These are phyloP conservation scores for Dicentrarchus labrax DNA, from an alignment of 2,113 vertebrate genomes.

Conservation along the genomic window DNA sequence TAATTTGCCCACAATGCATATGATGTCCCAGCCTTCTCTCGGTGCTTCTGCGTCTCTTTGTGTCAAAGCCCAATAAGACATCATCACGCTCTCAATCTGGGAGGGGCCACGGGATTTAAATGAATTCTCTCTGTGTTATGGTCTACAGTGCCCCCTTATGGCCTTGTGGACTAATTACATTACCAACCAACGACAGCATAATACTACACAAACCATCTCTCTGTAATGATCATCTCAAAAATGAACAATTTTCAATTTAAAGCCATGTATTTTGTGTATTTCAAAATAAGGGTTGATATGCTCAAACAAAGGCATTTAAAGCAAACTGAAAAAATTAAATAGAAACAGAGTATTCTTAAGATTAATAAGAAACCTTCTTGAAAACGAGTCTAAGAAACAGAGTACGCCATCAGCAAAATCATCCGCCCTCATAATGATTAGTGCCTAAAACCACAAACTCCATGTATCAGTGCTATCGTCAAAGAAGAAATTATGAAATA, in stretches of 20 bases:
- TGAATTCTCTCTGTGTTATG: background rate
- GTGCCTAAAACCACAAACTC: too few relatives aligned
- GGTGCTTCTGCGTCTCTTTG: slow-evolving; percentile 34
- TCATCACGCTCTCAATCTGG: background rate
- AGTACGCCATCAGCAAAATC: too few relatives aligned
- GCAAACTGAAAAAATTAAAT: too few relatives aligned
- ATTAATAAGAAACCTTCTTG: too few relatives aligned
- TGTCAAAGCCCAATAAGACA: slow-evolving; percentile 38
- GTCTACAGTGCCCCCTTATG: slow-evolving; percentile 44
- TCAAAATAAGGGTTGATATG: too few relatives aligned
- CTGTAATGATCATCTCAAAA: background rate
- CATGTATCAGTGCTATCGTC: too few relatives aligned
- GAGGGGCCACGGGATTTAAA: background rate
- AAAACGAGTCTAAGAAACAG: too few relatives aligned
- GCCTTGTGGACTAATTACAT: background rate
- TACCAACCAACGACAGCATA: background rate
- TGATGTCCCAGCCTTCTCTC: background rate
- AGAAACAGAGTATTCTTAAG: too few relatives aligned
- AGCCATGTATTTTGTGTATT: too few relatives aligned
- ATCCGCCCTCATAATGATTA: too few relatives aligned
- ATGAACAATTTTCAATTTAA: background rate
- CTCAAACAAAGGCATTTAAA: too few relatives aligned
- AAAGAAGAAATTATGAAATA: too few relatives aligned
- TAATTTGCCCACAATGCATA: background rate
- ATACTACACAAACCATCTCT: background rate